Base-by-base conservation (phyloP, 2,113 vertebrate genomes). In the Nyctibius bracteatus region DNA sequence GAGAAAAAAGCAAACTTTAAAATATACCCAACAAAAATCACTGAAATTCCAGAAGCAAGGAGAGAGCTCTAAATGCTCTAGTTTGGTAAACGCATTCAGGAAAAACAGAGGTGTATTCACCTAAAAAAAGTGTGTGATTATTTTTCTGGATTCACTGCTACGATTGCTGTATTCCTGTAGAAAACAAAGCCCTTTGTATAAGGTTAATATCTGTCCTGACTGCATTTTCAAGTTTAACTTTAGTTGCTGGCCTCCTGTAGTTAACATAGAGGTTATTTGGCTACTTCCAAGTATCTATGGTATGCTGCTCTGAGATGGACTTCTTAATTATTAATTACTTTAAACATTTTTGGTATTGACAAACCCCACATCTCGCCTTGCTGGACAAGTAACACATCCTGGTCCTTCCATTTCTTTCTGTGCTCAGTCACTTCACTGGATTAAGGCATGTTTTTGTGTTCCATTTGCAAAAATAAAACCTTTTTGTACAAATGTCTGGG, bases 381-480 rank as follows among this genome's bases (percentile, higher is more conserved):
- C 75, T 94, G 93, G 97, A 97, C 92, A 97, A 94, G 52, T 92
- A 82, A 95, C 95, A 84, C 52, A 96, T 96, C 97, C 96, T 78
- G 96, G 97, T 97, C 97, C 98, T 98, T 98, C 98, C 90, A 96
- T 85, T 96, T 97, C 97, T 90, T 95, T 88, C 92, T 62, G 91
- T 95, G 96, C 96, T 98, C 97, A 97, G 97, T 97, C 97, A 97
- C 96, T 98, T 98, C 98, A 98, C 98, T 97, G 97, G 97, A 96
- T 99, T 99, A 99, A 99, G 99, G 99, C 99, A 99, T 98, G 97
- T 96, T 99, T 98, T 98, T 98, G 98, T 98, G 98, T 99, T 98
- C 98, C 97, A 93, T 98, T 98, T 99, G 98, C 98, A 98, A 98
- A 98, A 98, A 99, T 99, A 98, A 98, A 98, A 99, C 97, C 97